Evolutionary conservation across 2,113 vertebrate genomes (phyloP), one percentile per base, ranked within the genome.

Genomic region (Pholis gunnellus): DNA sequence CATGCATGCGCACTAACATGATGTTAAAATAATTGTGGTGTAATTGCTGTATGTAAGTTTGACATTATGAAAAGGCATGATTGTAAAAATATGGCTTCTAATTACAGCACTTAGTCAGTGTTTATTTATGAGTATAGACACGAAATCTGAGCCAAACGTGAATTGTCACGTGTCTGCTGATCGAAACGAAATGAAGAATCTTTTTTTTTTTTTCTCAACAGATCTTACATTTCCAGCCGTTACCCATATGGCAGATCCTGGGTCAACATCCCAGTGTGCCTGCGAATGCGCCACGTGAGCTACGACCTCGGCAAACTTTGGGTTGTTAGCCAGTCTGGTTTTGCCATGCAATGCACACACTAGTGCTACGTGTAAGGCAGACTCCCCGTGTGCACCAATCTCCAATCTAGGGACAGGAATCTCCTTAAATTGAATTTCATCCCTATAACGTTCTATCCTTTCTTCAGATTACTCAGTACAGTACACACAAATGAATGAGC

Each of bases 241-340:
- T 1, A 0, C 54, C 54, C 4, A 5, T 25, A 13, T 56, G 54
- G 54, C n/a, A 13, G 1, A 56, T 2, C 1, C n/a, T 56, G 54
- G 54, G 3, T 4, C 52, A 1, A 0, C 9, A 27, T 56, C n/a
- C n/a, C 54, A 56, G 25, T 56, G 54, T 56, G 54, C 54, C 1
- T 56, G 22, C 3, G 2, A 25, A 25, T 77, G n/a, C 11, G 1
- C 2, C 60, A 79, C 9, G 11, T 85, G 38, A 29, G 6, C 71
- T 85, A 83, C 8, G 79, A 87, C 75, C 82, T 75, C 46, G 34
- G 74, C 27, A 5, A 10, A 0, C 81, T 88, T 1, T 86, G 83
- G 83, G 61, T 27, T 0, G 57, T 81, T 34, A 71, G 64, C 40
- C 65, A 1, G 2, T 34, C 56, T 25, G 9, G 72, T 1, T 2